Base-by-base conservation (phyloP, 2,888 invertebrate species). In the Rhingia campestris region DNA sequence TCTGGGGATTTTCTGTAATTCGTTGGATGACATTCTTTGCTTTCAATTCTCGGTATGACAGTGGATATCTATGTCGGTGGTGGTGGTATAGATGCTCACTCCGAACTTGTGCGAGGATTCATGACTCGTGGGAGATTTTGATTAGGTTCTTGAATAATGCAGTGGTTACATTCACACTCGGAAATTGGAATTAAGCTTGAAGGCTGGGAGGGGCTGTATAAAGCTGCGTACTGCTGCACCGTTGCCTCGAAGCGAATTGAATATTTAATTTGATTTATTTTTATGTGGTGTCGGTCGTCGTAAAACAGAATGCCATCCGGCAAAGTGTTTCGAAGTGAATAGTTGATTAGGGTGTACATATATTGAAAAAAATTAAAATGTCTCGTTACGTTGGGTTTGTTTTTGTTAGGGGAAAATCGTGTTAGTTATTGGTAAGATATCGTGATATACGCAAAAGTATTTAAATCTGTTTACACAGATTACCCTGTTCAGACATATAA, bases 81-180 rank as follows among this genome's bases (percentile, higher is more conserved):
- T 41, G 51, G 41, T 39, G 64, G 37, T 47, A 14, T 33, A 22
- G 22, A 56, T 45, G 35, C 39, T 39, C 43, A 54, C 47, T 30
- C 14, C 7, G 41, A 35, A 35, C 10, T 41, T 49, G 39, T 64
- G 39, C 37, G 66, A n/a, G 72, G 54, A 74, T 80, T 70, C 80
- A 80, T 75, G 84, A 75, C 84, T 80, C 84, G 80, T 75, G 84
- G 84, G 84, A 84, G 74, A 75, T 84, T 80, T 84, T 84, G 84
- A 84, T 84, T 84, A 84, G 84, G 80, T 84, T 80, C 74, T 45
- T 84, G 84, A 84, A 84, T 84, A 84, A 84, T 84, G 84, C 84
- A 84, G 70, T 80, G 80, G 69, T 66, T 75, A 75, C 74, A 80
- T 84, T 84, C 70, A 64, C 80, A 75, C 84, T 84, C 66, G 80